These are phyloP conservation scores for Archips crataeganus DNA, from an alignment of 2,888 invertebrate genomes.

Conservation along the genomic window DNA sequence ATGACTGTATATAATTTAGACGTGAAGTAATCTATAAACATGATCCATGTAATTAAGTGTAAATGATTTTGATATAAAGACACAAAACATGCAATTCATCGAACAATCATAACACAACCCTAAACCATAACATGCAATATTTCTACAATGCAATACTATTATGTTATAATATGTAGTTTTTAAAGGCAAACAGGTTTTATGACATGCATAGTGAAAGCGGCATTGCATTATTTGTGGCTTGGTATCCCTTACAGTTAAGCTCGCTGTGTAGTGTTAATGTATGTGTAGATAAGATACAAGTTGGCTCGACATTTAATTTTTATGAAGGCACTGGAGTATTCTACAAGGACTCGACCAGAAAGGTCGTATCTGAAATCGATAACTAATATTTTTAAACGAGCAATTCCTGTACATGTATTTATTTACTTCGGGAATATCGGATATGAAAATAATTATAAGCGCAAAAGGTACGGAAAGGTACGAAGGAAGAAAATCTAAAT, in stretches of 20 bases:
- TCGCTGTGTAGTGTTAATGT: not conserved
- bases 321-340: not conserved
- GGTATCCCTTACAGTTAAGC: conserved; percentile 27
- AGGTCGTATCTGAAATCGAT: no score
- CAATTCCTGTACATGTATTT: no score
- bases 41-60: not conserved
- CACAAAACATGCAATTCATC: conserved; percentile 73
- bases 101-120: conserved; percentile 51
- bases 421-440: no score
- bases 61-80: conserved; percentile 48
- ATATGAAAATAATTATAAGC: no score
- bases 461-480: no score
- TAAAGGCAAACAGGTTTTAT: conserved; percentile 1
- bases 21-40: not conserved
- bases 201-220: conserved; percentile 64
- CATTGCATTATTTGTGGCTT: conserved; percentile 79
- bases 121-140: conserved; percentile 62
- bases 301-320: not conserved
- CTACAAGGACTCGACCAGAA: no score
- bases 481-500: no score
- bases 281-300: not conserved
- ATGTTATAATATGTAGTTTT: conserved; percentile 42
- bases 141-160: conserved; percentile 63
- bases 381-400: no score
- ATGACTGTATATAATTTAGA: not conserved